Evolutionary conservation across 2,113 vertebrate genomes (phyloP).

Genomic region (Mus musculus): GRCm39 chr10:109271501-109272000

Average conservation of each 20-base stretch:
- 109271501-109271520: background rate
- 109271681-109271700: background rate
- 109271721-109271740: background rate
- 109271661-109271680: background rate
- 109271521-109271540: background rate
- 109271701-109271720: background rate
- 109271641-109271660: background rate
- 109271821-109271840: background rate
- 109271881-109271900: too few species aligned
- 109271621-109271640: background rate
- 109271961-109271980: background rate
- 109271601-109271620: background rate
- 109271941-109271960: background rate
- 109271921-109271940: background rate
- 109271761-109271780: background rate
- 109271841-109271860: background rate
- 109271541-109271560: background rate
- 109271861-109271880: background rate
- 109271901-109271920: background rate
- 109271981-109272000: background rate
- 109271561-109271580: fast-evolving
- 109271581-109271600: background rate
- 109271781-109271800: background rate
- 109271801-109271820: background rate
- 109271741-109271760: background rate